phyloP scores from a whole-genome alignment of 2,797 vertebrate species.

The Hyperoplus lanceolatus region DNA sequence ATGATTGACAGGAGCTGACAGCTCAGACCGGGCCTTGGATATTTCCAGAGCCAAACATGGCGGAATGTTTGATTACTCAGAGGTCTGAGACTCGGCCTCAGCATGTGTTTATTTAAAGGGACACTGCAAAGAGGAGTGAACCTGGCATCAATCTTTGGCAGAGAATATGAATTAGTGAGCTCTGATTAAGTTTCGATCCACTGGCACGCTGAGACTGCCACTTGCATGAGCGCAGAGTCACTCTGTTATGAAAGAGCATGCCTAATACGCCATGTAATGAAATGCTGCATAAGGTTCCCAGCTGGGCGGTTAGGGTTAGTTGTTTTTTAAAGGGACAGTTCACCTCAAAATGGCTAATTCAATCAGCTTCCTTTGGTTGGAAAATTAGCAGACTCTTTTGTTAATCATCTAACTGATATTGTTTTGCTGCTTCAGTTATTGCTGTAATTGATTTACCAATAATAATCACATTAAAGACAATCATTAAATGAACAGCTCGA shows the following conservation, averaged over 20 bases:
- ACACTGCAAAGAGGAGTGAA: constrained; percentile 52
- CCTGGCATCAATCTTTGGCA: constrained; percentile 45
- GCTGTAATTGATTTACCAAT: constrained; percentile 2
- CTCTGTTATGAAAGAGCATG: constrained; percentile 65
- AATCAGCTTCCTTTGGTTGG: constrained; percentile 38
- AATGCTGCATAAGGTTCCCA: constrained; percentile 66
- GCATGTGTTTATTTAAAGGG: constrained; percentile 68
- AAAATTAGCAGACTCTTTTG: constrained; percentile 12
- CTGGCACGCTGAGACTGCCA: constrained; percentile 37
- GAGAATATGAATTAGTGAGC: constrained; percentile 69
- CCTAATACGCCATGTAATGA: constrained; percentile 79
- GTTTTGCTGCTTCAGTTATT: not conserved
- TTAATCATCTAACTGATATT: constrained; percentile 6
- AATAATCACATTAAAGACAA: constrained; percentile 2
- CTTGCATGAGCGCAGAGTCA: constrained; percentile 35
- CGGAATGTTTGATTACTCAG: constrained; percentile 69
- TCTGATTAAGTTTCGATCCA: constrained; percentile 81
- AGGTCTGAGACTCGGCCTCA: constrained; percentile 49
- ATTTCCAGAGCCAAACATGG: constrained; percentile 45
- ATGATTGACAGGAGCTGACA: constrained; percentile 52
- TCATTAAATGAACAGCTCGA: constrained; percentile 18
- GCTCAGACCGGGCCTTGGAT: constrained; percentile 35
- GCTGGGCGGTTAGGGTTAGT: constrained; percentile 55
- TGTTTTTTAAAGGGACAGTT: constrained; percentile 59
- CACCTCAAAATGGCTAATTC: constrained; percentile 51